Conservation (phyloP, 1,140 invertebrate genomes). For the Macrocentrus cingulum region DNA sequence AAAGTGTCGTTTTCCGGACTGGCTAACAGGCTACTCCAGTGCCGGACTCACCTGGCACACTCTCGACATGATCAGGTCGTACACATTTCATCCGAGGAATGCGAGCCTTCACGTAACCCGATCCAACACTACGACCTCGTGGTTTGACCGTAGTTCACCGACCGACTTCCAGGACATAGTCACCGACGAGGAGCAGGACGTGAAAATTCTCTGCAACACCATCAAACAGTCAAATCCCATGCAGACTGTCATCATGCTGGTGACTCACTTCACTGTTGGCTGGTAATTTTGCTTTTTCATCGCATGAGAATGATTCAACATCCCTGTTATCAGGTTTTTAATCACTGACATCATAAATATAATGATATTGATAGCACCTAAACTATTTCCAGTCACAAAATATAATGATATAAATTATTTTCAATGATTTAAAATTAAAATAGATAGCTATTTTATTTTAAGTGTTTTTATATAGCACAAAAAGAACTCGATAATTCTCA, state of each 20-base stretch:
- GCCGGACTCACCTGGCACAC: conserved; percentile 71
- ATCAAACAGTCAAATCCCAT: conserved; percentile 64
- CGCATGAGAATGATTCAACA: not conserved
- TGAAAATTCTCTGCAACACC: conserved; percentile 69
- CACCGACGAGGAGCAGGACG: conserved; percentile 63
- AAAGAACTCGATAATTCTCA: too few relatives aligned
- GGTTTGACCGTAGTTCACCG: conserved; percentile 43
- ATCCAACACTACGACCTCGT: conserved; percentile 47
- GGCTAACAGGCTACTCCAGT: conserved; percentile 70
- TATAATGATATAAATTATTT: too few relatives aligned
- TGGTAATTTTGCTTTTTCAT: conserved; percentile 61
- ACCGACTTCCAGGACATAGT: conserved; percentile 57
- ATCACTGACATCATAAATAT: too few relatives aligned
- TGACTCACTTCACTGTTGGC: conserved; percentile 75
- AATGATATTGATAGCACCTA: too few relatives aligned
- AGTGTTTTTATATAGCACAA: too few relatives aligned
- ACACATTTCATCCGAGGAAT: conserved; percentile 74
- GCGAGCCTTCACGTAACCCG: conserved; percentile 68
- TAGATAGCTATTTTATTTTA: too few relatives aligned
- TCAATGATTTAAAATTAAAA: too few relatives aligned
- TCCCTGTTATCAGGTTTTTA: too few relatives aligned
- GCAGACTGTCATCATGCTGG: conserved; percentile 65
- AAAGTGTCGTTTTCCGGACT: conserved; percentile 72
- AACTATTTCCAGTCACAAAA: too few relatives aligned
- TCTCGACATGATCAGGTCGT: conserved; percentile 72